A percentile compares a stretch with the other conserved stretches of the same genome.
Conservation (phyloP, 2,797 vertebrate genomes). For the Cetoscarus ocellatus region DNA sequence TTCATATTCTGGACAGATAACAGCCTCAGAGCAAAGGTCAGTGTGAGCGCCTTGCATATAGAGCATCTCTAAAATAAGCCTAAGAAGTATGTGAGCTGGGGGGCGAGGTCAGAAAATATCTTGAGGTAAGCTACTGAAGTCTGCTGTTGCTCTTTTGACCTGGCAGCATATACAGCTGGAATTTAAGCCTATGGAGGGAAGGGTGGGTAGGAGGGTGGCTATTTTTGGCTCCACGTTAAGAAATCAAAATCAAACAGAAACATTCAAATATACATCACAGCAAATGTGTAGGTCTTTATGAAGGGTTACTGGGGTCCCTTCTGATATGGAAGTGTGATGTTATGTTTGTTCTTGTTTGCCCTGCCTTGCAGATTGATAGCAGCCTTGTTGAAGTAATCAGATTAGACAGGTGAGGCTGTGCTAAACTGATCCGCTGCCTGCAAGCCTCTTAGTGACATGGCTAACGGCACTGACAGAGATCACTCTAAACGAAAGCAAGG, state of each 20-base stretch:
- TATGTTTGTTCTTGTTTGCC: constrained; percentile 50
- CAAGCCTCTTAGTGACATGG: constrained; percentile 83
- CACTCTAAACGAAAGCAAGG: constrained; percentile 69
- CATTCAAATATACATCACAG: neutral
- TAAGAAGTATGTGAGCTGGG: constrained; percentile 39
- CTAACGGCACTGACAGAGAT: constrained; percentile 68
- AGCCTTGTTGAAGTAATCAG: constrained; percentile 82
- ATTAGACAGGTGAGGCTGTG: constrained; percentile 82
- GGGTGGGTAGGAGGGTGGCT: neutral
- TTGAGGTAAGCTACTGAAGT: constrained; percentile 51
- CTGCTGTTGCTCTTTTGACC: constrained; percentile 47
- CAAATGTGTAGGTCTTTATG: neutral
- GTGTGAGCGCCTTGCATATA: constrained; percentile 7
- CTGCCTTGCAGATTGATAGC: constrained; percentile 65
- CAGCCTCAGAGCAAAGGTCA: neutral
- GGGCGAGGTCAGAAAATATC: constrained; percentile 49
- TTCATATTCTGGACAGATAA: neutral
- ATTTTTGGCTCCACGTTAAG: neutral
- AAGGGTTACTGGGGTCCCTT: neutral
- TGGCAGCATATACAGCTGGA: constrained; percentile 38
- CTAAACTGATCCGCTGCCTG: constrained; percentile 80
- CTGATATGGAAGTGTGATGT: constrained; percentile 16
- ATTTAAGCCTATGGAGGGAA: neutral
- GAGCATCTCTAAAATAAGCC: constrained; percentile 24
- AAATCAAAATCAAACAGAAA: neutral